phyloP scores from a whole-genome alignment of 2,113 vertebrate species.

The Mustela nigripes region DNA sequence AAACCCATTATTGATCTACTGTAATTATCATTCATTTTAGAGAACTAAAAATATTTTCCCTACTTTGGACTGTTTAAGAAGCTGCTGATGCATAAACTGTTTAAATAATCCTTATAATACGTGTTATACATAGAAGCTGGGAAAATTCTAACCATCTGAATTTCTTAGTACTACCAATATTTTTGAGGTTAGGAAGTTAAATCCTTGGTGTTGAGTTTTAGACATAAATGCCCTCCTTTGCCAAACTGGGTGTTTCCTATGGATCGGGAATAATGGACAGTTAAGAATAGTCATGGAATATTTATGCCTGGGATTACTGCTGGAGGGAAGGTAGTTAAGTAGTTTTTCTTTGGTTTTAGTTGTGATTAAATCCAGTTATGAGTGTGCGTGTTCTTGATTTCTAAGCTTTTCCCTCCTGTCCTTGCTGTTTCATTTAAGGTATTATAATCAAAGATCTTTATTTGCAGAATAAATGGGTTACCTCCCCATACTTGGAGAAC shows the following conservation, averaged over 20 bases:
- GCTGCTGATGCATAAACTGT: not conserved
- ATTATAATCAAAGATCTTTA: slow-evolving; percentile 30
- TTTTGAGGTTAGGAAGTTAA: not conserved
- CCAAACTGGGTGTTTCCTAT: not conserved
- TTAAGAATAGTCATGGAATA: not conserved
- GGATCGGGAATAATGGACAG: not conserved
- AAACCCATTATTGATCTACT: not conserved
- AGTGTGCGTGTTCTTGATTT: not conserved
- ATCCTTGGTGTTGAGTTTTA: not conserved
- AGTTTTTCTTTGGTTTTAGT: slow-evolving; percentile 27
- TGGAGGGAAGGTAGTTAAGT: not conserved
- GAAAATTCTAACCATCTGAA: not conserved
- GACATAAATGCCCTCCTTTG: not conserved
- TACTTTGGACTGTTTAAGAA: not conserved
- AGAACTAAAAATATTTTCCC: not conserved
- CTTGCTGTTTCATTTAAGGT: not conserved
- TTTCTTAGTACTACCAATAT: not conserved
- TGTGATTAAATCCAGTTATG: slow-evolving; percentile 31
- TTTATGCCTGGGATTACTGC: not conserved
- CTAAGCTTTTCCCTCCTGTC: not conserved
- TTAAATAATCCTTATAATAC: not conserved
- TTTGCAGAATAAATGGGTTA: not conserved
- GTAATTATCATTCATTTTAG: not conserved
- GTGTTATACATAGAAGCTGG: not conserved
- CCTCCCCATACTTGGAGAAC: not conserved